Evolutionary conservation across 2,797 vertebrate genomes (phyloP), one percentile per base, ranked within the genome.

Genomic region (Neopelma chrysocephalum): DNA sequence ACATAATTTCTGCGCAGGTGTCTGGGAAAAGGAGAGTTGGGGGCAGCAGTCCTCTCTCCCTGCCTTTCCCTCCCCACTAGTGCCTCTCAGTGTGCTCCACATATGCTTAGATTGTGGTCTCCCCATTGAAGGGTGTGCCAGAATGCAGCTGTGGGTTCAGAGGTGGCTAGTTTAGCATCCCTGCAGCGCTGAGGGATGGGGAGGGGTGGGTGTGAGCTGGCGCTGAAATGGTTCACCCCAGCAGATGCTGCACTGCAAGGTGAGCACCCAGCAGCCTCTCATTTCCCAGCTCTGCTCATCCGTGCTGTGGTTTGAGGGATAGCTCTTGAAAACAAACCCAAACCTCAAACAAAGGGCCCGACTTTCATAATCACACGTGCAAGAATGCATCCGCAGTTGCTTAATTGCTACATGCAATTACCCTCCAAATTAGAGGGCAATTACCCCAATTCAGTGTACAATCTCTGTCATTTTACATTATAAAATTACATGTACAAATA

Each of bases 381-480:
- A 96, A 96, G 95, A 96, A 96, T 95, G 96, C 94, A 95, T 90
- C 90, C 42, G 7, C 95, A 94, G 95, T 97, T 96, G 96, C 93
- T 97, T 97, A 97, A 96, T 97, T 97, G 93, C 95, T 96, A 20
- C 88, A 12, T 95, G 96, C 96, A 97, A 96, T 96, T 96, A 94
- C 94, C 94, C 95, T 97, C 91, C 92, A 97, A 97, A 97, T 96
- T 96, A 96, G 96, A 96, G 96, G 96, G 94, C 94, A 96, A 96
- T 96, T 97, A 96, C 96, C 95, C 94, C 94, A 91, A 96, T 97
- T 96, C 96, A 95, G 77, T 87, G 88, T 40, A 95, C 95, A 96
- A 93, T 96, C 91, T 94, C 91, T 17, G 93, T 83, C 70, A 54
- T 96, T 91, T 96, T 95, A 77, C 93, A 94, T 89, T 94, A 94